phyloP scores from a whole-genome alignment of 2,888 invertebrate genomes.

The Cancer borealis region DNA sequence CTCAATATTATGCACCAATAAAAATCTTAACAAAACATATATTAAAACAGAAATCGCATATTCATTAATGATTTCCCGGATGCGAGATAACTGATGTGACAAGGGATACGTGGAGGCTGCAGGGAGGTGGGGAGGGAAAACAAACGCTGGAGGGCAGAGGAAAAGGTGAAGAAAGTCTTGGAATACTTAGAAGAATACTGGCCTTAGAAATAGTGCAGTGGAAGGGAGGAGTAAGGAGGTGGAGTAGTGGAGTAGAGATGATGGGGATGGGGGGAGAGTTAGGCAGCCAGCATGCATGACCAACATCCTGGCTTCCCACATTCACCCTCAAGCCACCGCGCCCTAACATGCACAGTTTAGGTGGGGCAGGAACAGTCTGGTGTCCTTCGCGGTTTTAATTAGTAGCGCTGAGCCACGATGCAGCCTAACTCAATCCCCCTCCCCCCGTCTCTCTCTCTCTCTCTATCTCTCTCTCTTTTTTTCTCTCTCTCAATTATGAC shows the following conservation, averaged over 20 bases:
- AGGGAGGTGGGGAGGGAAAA: not conserved
- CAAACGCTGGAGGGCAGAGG: not conserved
- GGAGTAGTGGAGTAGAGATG: not conserved
- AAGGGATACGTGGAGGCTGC: not conserved
- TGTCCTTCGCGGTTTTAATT: not conserved
- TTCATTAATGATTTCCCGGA: not conserved
- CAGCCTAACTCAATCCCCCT: not conserved
- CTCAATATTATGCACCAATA: no score
- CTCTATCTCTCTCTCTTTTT: no score
- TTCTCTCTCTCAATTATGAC: no score
- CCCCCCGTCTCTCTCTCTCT: no score
- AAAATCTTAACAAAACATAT: not conserved
- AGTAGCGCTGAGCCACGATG: not conserved
- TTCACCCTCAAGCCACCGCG: not conserved
- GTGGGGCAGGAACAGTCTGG: not conserved
- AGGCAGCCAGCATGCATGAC: not conserved
- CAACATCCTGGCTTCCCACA: not conserved
- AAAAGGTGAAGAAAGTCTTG: not conserved
- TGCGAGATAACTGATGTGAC: not conserved
- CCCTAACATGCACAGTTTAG: not conserved
- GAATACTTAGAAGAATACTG: not conserved
- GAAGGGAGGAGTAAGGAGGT: not conserved
- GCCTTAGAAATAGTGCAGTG: not conserved
- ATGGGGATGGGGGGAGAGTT: not conserved
- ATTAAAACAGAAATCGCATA: not conserved